Conservation (phyloP, 92 coral and sea anemone genomes). For the Isaurus tuberculatus region DNA sequence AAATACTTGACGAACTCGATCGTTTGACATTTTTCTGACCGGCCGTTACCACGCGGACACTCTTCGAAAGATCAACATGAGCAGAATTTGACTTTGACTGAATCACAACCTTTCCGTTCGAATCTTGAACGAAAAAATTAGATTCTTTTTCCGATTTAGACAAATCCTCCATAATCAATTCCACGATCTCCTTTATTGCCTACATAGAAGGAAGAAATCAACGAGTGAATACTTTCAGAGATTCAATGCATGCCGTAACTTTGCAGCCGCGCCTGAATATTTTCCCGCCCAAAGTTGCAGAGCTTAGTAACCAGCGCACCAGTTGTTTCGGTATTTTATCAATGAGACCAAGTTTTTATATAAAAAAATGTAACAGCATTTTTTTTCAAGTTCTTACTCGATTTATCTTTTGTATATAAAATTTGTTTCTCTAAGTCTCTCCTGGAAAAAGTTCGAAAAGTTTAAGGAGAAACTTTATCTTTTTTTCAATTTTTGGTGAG, state of each 20-base stretch:
- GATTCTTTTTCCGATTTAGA: neutral
- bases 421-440: too few species aligned
- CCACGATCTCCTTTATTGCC: neutral
- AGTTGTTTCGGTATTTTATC: too few species aligned
- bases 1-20: slow-evolving; percentile 32
- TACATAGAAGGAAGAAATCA: neutral
- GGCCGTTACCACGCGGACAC: slow-evolving; percentile 28
- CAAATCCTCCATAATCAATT: slow-evolving; percentile 3
- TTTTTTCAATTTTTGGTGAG: too few species aligned
- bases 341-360: too few species aligned
- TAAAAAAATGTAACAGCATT: too few species aligned
- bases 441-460: too few species aligned
- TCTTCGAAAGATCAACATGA: neutral
- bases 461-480: too few species aligned
- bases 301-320: too few species aligned
- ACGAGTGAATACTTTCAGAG: slow-evolving; percentile 8
- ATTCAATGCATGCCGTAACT: neutral
- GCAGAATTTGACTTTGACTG: neutral
- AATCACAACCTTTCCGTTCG: slow-evolving; percentile 14
- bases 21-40: neutral
- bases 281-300: slow-evolving; percentile 26
- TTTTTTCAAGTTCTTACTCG: too few species aligned
- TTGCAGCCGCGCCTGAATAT: slow-evolving; percentile 27
- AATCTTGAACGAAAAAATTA: slow-evolving; percentile 1
- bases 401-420: too few species aligned